phyloP scores from a whole-genome alignment of 2,797 vertebrate genomes.

The Percopsis omiscomaycus region DNA sequence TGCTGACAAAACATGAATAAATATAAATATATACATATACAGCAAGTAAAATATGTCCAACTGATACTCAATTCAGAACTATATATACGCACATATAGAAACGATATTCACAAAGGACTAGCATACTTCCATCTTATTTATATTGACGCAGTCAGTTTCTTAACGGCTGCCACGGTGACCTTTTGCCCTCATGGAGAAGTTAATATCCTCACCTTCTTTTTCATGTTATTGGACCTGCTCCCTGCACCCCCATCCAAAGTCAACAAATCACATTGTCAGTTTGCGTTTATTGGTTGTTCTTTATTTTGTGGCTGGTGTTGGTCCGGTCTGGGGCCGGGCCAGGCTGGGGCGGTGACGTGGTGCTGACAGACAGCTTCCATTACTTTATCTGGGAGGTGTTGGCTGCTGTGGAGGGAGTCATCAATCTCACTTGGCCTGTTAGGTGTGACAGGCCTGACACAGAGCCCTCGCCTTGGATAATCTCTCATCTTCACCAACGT shows the following conservation, averaged over 20 bases:
- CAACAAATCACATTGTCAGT: not conserved
- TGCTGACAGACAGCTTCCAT: constrained; percentile 75
- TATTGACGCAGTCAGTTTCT: not conserved
- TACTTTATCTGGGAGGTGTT: constrained; percentile 70
- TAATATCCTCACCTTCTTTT: constrained; percentile 8
- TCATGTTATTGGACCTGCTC: constrained; percentile 3
- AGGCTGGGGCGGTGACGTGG: not conserved
- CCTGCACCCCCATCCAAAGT: constrained; percentile 10
- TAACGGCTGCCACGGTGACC: not conserved
- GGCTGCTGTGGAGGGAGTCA: constrained; percentile 55
- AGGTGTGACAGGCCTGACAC: constrained; percentile 73
- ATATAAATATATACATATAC: too few relatives aligned
- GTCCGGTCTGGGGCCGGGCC: too few relatives aligned
- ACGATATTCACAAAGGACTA: too few relatives aligned
- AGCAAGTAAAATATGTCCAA: too few relatives aligned
- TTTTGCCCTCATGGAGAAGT: constrained; percentile 4
- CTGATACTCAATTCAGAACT: too few relatives aligned
- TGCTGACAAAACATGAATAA: too few relatives aligned
- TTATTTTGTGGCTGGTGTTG: not conserved
- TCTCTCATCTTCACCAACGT: constrained; percentile 71
- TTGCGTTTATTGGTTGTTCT: constrained; percentile 23
- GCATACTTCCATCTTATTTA: too few relatives aligned
- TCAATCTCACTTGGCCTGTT: constrained; percentile 70
- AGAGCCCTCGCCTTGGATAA: constrained; percentile 59
- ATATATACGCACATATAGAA: too few relatives aligned